Percentiles rank a stretch among this genome's conserved stretches.
Conservation (phyloP, 2,888 invertebrate genomes). For the Drosophila demipolita region DNA sequence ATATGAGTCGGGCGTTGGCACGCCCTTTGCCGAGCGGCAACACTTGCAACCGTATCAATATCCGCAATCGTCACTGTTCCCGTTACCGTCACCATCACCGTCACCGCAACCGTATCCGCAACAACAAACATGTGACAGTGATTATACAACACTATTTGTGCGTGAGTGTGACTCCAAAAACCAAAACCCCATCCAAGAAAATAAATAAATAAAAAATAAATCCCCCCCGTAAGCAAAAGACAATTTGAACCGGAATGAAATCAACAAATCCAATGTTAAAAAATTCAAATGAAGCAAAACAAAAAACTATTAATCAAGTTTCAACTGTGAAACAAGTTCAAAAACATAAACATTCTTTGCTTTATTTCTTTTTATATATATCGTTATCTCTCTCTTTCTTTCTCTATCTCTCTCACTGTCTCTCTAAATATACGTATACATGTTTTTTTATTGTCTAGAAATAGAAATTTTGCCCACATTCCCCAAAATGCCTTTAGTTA, state of each 20-base stretch:
- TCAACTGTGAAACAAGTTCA: constrained; percentile 8
- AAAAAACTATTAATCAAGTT: constrained; percentile 20
- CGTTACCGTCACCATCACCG: constrained; percentile 60
- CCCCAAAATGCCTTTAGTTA: constrained; percentile 35
- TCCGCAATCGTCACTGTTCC: constrained; percentile 44
- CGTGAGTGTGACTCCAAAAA: constrained; percentile 84
- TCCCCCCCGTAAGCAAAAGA: constrained; percentile 2
- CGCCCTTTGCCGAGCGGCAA: constrained; percentile 61
- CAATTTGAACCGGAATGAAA: constrained; percentile 20
- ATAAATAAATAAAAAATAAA: neutral
- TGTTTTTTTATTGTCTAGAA: constrained; percentile 22
- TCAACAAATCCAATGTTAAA: constrained; percentile 28
- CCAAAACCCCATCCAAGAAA: constrained; percentile 15
- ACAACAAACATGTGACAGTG: constrained; percentile 83
- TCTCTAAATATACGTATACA: no score
- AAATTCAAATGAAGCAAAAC: constrained; percentile 23
- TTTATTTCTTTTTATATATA: constrained; percentile 10
- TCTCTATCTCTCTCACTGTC: constrained; percentile 12
- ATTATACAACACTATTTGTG: constrained; percentile 85
- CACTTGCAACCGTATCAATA: constrained; percentile 72
- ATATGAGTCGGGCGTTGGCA: constrained; percentile 83
- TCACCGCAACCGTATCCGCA: constrained; percentile 51
- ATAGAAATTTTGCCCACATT: constrained; percentile 17
- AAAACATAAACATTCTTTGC: constrained; percentile 8
- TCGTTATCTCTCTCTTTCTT: neutral